Base-by-base conservation (phyloP, 2,888 invertebrate genomes). In the Liopterus haemorrhoidalis region DNA sequence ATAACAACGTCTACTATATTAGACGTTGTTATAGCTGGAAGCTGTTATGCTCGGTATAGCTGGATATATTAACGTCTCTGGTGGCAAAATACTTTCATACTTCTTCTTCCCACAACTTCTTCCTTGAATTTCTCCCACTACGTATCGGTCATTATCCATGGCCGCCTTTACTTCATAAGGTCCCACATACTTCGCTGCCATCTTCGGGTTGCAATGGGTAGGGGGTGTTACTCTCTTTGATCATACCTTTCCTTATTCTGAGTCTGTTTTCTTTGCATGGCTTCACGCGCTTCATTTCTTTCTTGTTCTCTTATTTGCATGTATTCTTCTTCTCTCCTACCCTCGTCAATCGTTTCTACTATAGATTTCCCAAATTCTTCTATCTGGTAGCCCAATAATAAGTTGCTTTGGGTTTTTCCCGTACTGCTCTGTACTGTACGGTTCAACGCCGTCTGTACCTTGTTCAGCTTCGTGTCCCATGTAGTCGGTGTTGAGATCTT, bases 61-160 rank as follows among this genome's bases (percentile, higher is more conserved):
- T n/a, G n/a, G n/a, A n/a, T n/a, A n/a, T n/a, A n/a, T n/a, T n/a
- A n/a, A n/a, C n/a, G n/a, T n/a, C n/a, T 49, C 49, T 2, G 46
- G 49, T 3, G 49, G 41, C 16, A 45, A 25, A 25, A 49, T 20
- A 22, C 45, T 15, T 2, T 41, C 41, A n/a, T 49, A 49, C 19
- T 37, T 36, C 28, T 39, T 49, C 6, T 41, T 41, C 14, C 37
- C 37, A 14, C 36, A 16, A 20, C 15, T 37, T 27, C 37, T 25
- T 9, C 45, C 49, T 9, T 36, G 41, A 22, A 49, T 41, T 28
- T 46, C 45, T 11, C 14, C 35, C 12, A 49, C 25, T 2, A 49
- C 37, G 12, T 46, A 46, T 11, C 41, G 45, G 27, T 46, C 44
- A 9, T 33, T 20, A 36, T 49, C 41, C 25, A 41, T 39, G 5